phyloP scores from a whole-genome alignment of 1,140 invertebrate genomes.

The Episyrphus balteatus region DNA sequence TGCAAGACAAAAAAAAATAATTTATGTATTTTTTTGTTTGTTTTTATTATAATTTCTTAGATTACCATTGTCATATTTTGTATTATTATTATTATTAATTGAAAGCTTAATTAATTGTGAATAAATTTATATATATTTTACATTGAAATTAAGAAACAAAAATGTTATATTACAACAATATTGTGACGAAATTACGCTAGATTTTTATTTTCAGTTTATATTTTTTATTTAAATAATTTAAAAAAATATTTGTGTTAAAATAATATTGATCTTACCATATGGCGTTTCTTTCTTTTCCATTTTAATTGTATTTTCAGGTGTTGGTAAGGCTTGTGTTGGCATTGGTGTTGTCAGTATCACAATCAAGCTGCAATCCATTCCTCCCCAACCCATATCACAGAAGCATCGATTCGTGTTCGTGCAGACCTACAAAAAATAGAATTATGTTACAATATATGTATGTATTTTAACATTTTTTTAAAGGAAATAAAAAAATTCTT shows the following conservation, averaged over 20 bases:
- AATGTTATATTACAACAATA: not conserved
- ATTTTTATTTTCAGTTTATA: not conserved
- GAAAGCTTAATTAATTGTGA: slow-evolving; percentile 6
- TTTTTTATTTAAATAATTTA: not conserved
- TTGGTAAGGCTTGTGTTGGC: slow-evolving; percentile 40
- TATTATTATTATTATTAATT: slow-evolving; percentile 2
- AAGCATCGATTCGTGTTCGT: slow-evolving; percentile 88
- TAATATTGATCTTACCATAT: slow-evolving; percentile 60
- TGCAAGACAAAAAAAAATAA: too few relatives aligned
- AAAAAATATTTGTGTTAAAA: not conserved
- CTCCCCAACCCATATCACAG: slow-evolving; percentile 80
- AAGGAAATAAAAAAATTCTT: too few relatives aligned
- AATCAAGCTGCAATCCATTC: slow-evolving; percentile 74
- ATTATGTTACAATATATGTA: too few relatives aligned
- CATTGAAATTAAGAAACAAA: not conserved
- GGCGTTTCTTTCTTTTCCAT: slow-evolving; percentile 77
- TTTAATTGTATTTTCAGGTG: slow-evolving; percentile 42
- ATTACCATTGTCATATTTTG: slow-evolving; percentile 35
- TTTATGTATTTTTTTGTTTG: not conserved
- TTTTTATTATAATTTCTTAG: slow-evolving; percentile 1
- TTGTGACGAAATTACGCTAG: not conserved
- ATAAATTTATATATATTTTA: not conserved
- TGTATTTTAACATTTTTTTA: too few relatives aligned
- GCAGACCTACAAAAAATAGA: slow-evolving; percentile 56
- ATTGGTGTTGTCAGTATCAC: slow-evolving; percentile 50